Evolutionary conservation across 2,797 vertebrate species (phyloP).

Genomic region (Gadopsis bispinosus): DNA sequence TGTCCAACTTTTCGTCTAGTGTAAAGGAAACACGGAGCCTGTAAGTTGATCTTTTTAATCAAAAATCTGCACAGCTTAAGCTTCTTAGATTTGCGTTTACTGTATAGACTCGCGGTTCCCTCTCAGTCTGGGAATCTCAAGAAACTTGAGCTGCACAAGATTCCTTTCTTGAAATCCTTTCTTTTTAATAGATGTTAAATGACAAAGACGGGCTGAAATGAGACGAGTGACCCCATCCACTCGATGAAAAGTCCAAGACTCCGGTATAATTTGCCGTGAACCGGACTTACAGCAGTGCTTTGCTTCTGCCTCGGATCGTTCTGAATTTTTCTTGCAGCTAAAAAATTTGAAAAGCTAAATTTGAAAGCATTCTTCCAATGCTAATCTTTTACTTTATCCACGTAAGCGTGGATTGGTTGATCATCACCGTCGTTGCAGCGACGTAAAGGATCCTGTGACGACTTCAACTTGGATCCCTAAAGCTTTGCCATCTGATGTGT

Average conservation of each 20-base stretch:
- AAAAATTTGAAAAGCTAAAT: fast-evolving
- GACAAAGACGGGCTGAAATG: neutral
- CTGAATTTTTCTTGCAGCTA: neutral
- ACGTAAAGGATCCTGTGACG: neutral
- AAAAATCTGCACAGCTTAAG: constrained; percentile 26
- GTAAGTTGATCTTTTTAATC: constrained; percentile 52
- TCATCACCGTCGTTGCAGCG: neutral
- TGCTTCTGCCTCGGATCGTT: neutral
- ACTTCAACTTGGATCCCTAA: neutral
- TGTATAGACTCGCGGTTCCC: neutral
- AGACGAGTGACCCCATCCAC: neutral
- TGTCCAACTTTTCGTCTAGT: constrained; percentile 47
- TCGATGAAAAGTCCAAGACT: neutral
- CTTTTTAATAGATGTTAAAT: neutral
- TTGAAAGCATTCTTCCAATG: neutral
- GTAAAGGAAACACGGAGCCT: constrained; percentile 26
- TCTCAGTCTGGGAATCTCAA: neutral
- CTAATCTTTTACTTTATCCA: neutral
- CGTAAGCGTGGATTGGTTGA: neutral
- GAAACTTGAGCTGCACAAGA: neutral
- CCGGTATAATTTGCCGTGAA: neutral
- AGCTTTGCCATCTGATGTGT: neutral
- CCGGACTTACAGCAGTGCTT: neutral
- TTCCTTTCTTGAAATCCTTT: neutral
- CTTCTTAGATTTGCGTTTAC: constrained; percentile 18